Evolutionary conservation across 2,888 invertebrate species (phyloP), one percentile per base, ranked within the genome.

Genomic region (Apamea monoglypha): DNA sequence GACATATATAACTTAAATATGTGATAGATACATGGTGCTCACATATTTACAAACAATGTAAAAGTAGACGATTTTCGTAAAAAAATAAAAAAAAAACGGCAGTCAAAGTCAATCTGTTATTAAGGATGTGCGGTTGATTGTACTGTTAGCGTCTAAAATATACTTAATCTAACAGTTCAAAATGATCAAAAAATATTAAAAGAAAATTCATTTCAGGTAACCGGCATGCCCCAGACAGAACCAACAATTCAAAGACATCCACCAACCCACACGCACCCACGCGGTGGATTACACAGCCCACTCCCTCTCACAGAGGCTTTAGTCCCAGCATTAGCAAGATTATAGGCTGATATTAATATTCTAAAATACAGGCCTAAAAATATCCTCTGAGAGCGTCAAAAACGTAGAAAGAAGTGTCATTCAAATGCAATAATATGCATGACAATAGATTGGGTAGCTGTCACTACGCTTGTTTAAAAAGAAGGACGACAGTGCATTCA

Each of bases 361-460:
- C n/a, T n/a, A 18, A 44, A 67, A 68, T 68, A 29, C 18, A 12
- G 44, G n/a, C n/a, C n/a, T 68, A n/a, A n/a, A 63, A 18, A 32
- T 63, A 63, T 32, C 8, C 18, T 18, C 63, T 18, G 16, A 29
- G 16, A 61, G 61, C 7, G 6, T 16, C 7, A 61, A 29, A 56
- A 70, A 47, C 29, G 10, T 29, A 29, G 16, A 18, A 50, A 47
- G 14, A 6, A 59, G 40, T 63, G 71, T 40, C 40, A 44, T 66
- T 44, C 14, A 66, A 40, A 63, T 29, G 66, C 8, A 68, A 68
- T 71, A 36, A 14, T 71, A 74, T 74, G n/a, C 36, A 74, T 74
- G 32, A 63, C 18, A 32, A 32, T 63, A 63, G 21, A 32, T 18
- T 32, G 32, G 10, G 10, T 32, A 21, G 32, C 32, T 63, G 63